A percentile compares a stretch with the other conserved stretches of the same genome.
These are phyloP conservation scores for Pachyramphus minor DNA, from an alignment of 2,113 vertebrate species.

Conservation along the genomic window DNA sequence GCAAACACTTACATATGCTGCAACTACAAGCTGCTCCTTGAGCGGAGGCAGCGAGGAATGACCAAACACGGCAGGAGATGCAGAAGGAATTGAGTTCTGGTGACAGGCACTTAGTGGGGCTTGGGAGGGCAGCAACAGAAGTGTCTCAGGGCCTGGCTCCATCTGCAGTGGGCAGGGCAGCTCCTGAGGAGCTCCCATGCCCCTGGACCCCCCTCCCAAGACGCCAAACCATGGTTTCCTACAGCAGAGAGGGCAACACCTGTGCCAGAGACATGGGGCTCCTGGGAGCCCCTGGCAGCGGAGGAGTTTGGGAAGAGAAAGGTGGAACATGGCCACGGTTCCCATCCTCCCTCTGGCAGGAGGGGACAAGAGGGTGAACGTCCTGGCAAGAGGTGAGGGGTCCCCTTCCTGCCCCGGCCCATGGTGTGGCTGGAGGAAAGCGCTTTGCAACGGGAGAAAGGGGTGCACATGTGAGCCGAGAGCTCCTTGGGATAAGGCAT, in stretches of 20 bases:
- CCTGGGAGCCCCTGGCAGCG: background rate
- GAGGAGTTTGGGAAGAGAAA: background rate
- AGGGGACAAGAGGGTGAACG: background rate
- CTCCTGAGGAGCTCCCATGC: background rate
- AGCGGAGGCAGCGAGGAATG: constrained; percentile 3
- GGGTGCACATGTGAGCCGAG: background rate
- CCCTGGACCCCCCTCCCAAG: background rate
- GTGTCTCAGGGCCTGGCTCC: background rate
- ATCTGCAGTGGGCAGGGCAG: accelerated
- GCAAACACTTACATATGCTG: constrained; percentile 55
- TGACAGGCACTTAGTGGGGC: constrained; percentile 73
- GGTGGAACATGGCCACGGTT: background rate
- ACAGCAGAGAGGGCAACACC: background rate
- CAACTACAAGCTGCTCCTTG: constrained; percentile 48
- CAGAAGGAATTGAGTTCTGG: constrained; percentile 58
- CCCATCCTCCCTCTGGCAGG: background rate
- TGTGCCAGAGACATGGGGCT: background rate
- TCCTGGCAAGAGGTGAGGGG: accelerated
- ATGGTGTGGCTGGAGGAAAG: background rate
- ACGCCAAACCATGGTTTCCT: constrained; percentile 30
- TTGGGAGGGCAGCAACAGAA: constrained; percentile 43
- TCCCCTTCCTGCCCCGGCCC: background rate
- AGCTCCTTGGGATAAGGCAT: background rate
- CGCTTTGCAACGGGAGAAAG: background rate
- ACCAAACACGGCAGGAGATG: constrained; percentile 47